These are phyloP conservation scores for Chlorodrepanis virens DNA, from an alignment of 2,113 vertebrate species.

Conservation along the genomic window DNA sequence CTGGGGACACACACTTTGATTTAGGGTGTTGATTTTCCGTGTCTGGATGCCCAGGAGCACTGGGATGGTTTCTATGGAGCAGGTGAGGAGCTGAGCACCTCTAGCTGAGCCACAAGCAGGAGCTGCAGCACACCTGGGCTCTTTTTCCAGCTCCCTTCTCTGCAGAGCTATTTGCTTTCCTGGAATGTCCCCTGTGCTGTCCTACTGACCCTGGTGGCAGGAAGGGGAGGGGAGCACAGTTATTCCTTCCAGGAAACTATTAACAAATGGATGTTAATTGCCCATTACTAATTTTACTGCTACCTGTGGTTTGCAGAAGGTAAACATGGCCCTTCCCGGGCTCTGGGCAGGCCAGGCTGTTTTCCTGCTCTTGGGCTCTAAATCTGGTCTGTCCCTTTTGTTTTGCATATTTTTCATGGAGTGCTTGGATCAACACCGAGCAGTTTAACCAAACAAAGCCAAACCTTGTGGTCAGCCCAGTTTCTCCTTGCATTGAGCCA, in stretches of 20 bases:
- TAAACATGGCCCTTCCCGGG: slow-evolving; percentile 6
- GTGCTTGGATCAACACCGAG: neutral
- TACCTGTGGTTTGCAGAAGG: slow-evolving; percentile 59
- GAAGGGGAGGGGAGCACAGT: slow-evolving; percentile 12
- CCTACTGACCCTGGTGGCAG: neutral
- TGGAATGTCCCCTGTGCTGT: neutral
- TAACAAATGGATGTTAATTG: slow-evolving; percentile 51
- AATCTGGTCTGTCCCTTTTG: neutral
- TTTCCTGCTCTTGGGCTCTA: neutral
- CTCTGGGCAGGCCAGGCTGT: neutral
- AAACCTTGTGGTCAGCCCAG: neutral
- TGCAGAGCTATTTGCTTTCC: neutral
- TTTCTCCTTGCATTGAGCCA: neutral
- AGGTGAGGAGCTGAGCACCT: neutral
- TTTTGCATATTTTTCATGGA: neutral
- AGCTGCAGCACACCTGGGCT: neutral
- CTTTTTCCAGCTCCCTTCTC: neutral
- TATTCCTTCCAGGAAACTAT: slow-evolving; percentile 54
- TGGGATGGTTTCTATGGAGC: neutral
- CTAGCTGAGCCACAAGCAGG: neutral
- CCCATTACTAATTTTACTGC: slow-evolving; percentile 57
- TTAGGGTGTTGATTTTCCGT: neutral
- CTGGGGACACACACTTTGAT: neutral
- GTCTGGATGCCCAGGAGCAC: neutral
- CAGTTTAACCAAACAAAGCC: slow-evolving; percentile 1